Base-by-base conservation (phyloP, 1,140 invertebrate genomes). In the Scaptodrosophila lebanonensis region DNA sequence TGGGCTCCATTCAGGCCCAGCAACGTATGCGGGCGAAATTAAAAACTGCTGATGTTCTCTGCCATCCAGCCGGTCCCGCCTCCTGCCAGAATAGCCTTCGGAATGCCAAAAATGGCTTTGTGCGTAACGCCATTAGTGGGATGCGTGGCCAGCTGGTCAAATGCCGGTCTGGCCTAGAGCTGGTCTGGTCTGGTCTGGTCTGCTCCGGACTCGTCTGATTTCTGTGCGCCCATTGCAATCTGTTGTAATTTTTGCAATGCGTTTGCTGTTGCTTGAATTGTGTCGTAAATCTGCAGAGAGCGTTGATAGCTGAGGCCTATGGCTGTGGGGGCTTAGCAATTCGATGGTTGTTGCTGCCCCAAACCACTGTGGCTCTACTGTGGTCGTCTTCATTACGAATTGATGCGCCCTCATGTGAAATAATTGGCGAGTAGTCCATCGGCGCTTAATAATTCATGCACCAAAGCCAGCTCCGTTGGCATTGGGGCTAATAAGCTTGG, bases 391-490 rank as follows among this genome's bases (percentile, higher is more conserved):
- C 65, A 72, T 79, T 73, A 51, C 49, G 68, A 65, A 77, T 82
- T 68, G 60, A 79, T 73, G 73, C 56, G 64, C 75, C 54, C 59
- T 73, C 73, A 77, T 82, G 75, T 66, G 68, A 77, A 82, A 77
- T 79, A 77, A 77, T 73, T 77, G 65, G 49, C 64, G 56, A 61
- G 73, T 60, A 68, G 73, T 73, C 49, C 65, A 58, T 66, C 62
- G 53, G 47, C 65, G 71, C 73, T 77, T 69, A 79, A 77, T 77
- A 77, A 79, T 79, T 79, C 68, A 77, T 65, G 22, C 9, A 30
- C 20, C 29, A 22, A 52, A 15, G 40, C 33, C 49, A 53, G 40
- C 47, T 18, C 39, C 60, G 48, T 49, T 47, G 49, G 35, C 35
- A 29, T 40, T 27, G 49, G 20, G 60, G 49, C 60, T 54, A 66